Base-by-base conservation (phyloP, 1,140 invertebrate species). In the Pogonus chalceus region DNA sequence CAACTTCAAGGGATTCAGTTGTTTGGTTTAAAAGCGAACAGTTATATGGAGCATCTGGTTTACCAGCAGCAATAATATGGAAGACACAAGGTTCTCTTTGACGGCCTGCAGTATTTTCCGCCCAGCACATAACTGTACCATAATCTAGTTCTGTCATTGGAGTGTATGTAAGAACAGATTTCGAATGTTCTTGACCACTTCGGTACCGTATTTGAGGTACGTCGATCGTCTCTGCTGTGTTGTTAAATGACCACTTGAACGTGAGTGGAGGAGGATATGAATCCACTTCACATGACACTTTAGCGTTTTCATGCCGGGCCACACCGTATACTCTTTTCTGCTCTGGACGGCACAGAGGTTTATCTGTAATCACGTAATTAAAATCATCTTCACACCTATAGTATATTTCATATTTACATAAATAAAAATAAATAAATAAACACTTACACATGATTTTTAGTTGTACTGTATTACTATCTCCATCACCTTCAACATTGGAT, bases 231-330 rank as follows among this genome's bases (percentile, higher is more conserved):
- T 89, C 85, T 12, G 85, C 84, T 2, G 88, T 89, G 69, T 89
- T 91, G 71, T 93, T 93, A 68, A 93, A 90, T 23, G 86, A 82
- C 91, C 91, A 94, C 57, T 85, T 83, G 69, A 92, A 93, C 52
- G 77, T 83, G 57, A 87, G 81, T 18, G 88, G 87, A 12, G 83
- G 77, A 14, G 91, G 90, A 70, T 87, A 90, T 12, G 90, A 84
- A 60, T 92, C 87, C 14, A 94, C 90, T 72, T 86, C 82, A 69
- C 91, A 95, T 50, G 84, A 71, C 43, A 94, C 81, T 59, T 81
- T 80, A 0, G 85, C 85, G 23, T 84, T 80, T 69, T 94, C 90
- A 63, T 87, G 82, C 48, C 88, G 77, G 0, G 88, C 90, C 2
- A 92, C 88, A 2, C 87, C 90, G 60, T 92, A 92, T 55, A 90